Evolutionary conservation across 1,140 invertebrate species (phyloP).

Genomic region (honey bee (Apis mellifera)): Amel_HAv3.1 CM009941.2:10694001-10694500

Average conservation of each 20-base stretch:
- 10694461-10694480: slow-evolving; percentile 16
- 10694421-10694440: slow-evolving; percentile 21
- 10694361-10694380: slow-evolving; percentile 19
- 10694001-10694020: too few species aligned
- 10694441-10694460: slow-evolving; percentile 49
- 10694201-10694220: too few species aligned
- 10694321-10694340: neutral
- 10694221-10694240: neutral
- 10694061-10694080: too few species aligned
- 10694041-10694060: too few species aligned
- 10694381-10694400: neutral
- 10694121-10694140: too few species aligned
- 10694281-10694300: neutral
- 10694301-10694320: neutral
- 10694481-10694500: slow-evolving; percentile 26
- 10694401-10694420: neutral
- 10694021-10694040: too few species aligned
- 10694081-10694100: too few species aligned
- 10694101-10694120: too few species aligned
- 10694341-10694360: too few species aligned
- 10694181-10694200: too few species aligned
- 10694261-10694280: neutral
- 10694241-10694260: neutral
- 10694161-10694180: too few species aligned
- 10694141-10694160: too few species aligned